These are phyloP conservation scores for Agelastica alni DNA, from an alignment of 2,888 invertebrate genomes.

Conservation along the genomic window DNA sequence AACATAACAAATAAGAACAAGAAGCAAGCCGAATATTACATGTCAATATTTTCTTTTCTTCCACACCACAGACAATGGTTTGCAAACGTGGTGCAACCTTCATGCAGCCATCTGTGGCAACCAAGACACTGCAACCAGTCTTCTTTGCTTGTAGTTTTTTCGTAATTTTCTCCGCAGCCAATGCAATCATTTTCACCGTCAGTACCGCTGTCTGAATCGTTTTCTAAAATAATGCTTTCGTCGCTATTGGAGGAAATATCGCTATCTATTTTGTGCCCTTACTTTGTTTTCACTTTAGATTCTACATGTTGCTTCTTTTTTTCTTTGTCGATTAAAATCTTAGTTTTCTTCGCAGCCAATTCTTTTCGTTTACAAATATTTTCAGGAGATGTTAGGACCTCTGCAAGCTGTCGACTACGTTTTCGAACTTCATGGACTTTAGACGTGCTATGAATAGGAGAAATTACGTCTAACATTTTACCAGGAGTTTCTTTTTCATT, in stretches of 20 bases:
- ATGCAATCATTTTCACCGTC: constrained; percentile 24
- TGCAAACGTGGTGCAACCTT: constrained; percentile 28
- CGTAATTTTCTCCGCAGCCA: constrained; percentile 31
- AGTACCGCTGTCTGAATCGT: background rate
- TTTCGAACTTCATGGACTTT: background rate
- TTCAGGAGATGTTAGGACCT: background rate
- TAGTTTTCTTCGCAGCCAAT: no score
- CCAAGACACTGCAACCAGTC: constrained; percentile 31
- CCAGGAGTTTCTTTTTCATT: background rate
- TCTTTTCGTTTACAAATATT: background rate
- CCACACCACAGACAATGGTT: constrained; percentile 27
- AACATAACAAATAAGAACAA: background rate
- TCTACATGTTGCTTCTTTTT: background rate
- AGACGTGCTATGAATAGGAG: background rate
- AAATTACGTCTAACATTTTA: background rate
- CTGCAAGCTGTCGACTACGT: background rate
- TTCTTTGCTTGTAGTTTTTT: constrained; percentile 26
- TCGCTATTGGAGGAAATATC: constrained; percentile 2
- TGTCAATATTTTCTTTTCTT: background rate
- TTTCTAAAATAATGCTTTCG: background rate
- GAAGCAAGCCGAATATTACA: background rate
- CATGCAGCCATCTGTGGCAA: constrained; percentile 32
- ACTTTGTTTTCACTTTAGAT: constrained; percentile 1
- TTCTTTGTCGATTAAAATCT: no score
- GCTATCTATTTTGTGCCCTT: background rate